Evolutionary conservation across 1,140 invertebrate species (phyloP).

Genomic region (Phortica variegata): DNA sequence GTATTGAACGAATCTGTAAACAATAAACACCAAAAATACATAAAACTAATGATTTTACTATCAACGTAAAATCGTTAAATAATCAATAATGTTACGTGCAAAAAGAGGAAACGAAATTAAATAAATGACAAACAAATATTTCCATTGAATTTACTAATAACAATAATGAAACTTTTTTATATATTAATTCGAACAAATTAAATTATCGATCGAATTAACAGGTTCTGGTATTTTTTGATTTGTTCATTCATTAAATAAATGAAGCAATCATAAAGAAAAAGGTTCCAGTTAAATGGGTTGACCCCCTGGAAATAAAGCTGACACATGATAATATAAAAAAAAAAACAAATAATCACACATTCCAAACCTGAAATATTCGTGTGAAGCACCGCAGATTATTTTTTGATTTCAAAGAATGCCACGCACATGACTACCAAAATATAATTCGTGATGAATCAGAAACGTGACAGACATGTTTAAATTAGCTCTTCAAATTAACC

Average conservation of each 20-base stretch:
- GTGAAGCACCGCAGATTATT: no score
- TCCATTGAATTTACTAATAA: conserved; percentile 21
- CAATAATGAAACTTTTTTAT: conserved; percentile 21
- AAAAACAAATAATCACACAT: no score
- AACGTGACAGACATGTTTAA: no score
- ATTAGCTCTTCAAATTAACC: background rate
- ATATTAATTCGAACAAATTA: background rate
- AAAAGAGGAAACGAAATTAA: conserved; percentile 30
- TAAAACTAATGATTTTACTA: conserved; percentile 4
- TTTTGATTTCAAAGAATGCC: no score
- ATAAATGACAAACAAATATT: no score
- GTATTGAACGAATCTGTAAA: conserved; percentile 94
- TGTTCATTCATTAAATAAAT: conserved; percentile 41
- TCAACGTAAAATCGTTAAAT: background rate
- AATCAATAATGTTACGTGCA: conserved; percentile 4
- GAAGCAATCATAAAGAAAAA: conserved; percentile 5
- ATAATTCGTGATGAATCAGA: no score
- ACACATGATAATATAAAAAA: no score
- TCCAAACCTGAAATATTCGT: no score
- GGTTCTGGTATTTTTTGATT: conserved; percentile 2
- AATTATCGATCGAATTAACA: background rate
- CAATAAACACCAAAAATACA: conserved; percentile 11
- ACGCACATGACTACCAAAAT: no score
- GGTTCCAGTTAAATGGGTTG: conserved; percentile 32
- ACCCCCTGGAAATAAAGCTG: background rate